phyloP scores from a whole-genome alignment of 2,113 vertebrate genomes.

The Suncus etruscus region DNA sequence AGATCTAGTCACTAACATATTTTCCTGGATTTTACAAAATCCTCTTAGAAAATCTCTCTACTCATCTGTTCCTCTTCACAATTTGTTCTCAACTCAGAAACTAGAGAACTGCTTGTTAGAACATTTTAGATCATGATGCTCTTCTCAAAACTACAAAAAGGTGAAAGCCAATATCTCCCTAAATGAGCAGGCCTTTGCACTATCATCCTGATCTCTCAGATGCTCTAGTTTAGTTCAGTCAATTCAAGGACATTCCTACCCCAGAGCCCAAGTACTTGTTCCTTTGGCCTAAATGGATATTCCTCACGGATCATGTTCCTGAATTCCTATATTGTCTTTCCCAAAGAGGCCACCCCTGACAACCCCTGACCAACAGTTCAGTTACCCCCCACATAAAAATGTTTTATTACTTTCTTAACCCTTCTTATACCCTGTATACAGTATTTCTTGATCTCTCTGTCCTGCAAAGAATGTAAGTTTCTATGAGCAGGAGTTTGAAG shows the following conservation, averaged over 20 bases:
- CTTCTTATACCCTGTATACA: background rate
- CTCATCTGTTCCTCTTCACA: background rate
- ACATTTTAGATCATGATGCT: background rate
- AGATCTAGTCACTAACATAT: background rate
- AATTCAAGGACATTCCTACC: background rate
- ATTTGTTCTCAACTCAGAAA: constrained; percentile 17
- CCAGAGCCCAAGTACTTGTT: background rate
- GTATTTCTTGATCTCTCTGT: background rate
- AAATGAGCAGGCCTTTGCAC: background rate
- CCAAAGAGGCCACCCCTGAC: background rate
- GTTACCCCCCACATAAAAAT: background rate
- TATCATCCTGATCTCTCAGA: background rate
- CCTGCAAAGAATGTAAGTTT: background rate
- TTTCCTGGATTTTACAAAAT: background rate
- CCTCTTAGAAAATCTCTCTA: background rate
- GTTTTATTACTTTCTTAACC: background rate
- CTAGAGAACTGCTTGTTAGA: constrained; percentile 5
- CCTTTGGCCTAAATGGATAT: background rate
- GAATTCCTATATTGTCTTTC: background rate
- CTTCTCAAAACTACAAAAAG: constrained; percentile 2
- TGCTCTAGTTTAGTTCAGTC: background rate
- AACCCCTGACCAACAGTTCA: background rate
- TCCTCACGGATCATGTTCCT: background rate
- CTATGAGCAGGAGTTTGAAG: background rate
- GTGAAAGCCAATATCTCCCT: constrained; percentile 21